Base-by-base conservation (phyloP, 2,113 vertebrate genomes). In the Peromyscus californicus region DNA sequence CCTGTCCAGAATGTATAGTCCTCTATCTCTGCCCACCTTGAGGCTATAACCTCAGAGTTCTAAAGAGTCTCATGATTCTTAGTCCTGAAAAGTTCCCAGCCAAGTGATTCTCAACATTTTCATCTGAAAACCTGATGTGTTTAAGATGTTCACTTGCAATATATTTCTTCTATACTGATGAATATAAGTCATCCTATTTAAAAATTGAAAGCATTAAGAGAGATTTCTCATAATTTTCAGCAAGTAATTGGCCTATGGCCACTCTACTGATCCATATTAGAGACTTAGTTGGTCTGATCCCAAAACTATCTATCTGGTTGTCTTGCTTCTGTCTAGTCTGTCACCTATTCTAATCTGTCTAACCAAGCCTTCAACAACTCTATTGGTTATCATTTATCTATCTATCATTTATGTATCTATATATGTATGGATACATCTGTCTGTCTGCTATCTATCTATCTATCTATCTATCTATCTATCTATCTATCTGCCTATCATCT, bases 201-300 rank as follows among this genome's bases (percentile, higher is more conserved):
- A 11, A 91, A 88, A 94, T 75, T 39, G 5, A 42, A 63, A 3
- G 19, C 3, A 70, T 67, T 39, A 65, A 5, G 54, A 89, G 16
- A 74, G 29, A 93, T n/a, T 69, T 92, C 92, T 31, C 45, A 92
- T 45, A 59, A 89, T 88, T 96, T 97, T 89, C 36, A 80, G 51
- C 98, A 91, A 97, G 61, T 61, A 54, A 88, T 61, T 79, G 7
- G 70, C 87, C 93, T 74, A 65, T 36, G 31, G 61, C 90, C 79
- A 92, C 29, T 96, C 91, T 94, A 59, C 91, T 97, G 74, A 48
- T 90, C 65, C 24, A 97, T 94, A 86, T 74, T 94, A 90, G 0
- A 0, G 45, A 90, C 21, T 65, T 78, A 69, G 33, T 95, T 65
- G 45, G 6, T 42, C 6, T 15, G 36, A 74, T 72, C 8, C 36